These are phyloP conservation scores for Oceanodroma tethys DNA, from an alignment of 2,113 vertebrate species.

Conservation along the genomic window DNA sequence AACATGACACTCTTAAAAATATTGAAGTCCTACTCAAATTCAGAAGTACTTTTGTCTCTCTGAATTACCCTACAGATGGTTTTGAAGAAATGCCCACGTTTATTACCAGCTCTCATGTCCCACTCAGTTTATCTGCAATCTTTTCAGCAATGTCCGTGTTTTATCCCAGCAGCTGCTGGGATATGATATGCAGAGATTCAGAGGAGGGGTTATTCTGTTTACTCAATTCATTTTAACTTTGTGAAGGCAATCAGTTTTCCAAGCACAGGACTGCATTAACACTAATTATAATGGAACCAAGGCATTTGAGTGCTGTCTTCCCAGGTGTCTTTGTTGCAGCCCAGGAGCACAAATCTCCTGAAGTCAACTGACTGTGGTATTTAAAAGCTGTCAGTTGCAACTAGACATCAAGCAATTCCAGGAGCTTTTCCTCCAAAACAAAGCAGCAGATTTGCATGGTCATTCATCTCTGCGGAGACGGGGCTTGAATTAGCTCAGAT, in stretches of 20 bases:
- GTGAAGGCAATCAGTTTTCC: background rate
- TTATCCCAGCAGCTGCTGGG: background rate
- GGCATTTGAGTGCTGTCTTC: background rate
- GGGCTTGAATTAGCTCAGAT: constrained; percentile 46
- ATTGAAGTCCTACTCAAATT: background rate
- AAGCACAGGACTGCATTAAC: background rate
- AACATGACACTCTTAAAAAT: background rate
- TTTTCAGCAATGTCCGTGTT: background rate
- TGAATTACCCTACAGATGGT: background rate
- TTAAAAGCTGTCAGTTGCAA: constrained; percentile 26
- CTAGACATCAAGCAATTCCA: constrained; percentile 33
- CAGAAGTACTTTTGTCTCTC: background rate
- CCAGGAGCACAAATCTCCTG: background rate
- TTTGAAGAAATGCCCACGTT: background rate
- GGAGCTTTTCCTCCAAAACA: constrained; percentile 46
- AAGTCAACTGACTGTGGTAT: background rate
- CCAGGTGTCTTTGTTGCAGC: background rate
- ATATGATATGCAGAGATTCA: background rate
- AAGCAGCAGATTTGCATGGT: constrained; percentile 36
- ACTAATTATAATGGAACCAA: background rate
- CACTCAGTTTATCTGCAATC: background rate
- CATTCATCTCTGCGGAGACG: constrained; percentile 39
- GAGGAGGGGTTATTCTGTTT: background rate
- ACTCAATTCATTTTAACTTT: background rate
- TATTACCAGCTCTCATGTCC: background rate